A percentile compares a stretch with the other conserved stretches of the same genome.
These are phyloP conservation scores for Azemiops feae DNA, from an alignment of 2,113 vertebrate genomes.

Conservation along the genomic window DNA sequence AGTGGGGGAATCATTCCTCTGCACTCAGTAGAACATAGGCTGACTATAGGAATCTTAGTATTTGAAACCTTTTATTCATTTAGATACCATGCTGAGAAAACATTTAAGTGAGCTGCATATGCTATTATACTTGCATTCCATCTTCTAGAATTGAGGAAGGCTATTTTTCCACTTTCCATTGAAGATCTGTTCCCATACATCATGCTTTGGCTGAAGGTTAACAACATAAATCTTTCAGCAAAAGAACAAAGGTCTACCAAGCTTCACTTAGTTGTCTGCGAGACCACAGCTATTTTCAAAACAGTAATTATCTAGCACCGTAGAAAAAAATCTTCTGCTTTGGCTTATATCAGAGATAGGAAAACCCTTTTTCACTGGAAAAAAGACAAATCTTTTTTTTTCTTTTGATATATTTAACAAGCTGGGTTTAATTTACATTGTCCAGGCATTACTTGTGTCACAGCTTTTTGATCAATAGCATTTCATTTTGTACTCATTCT, in stretches of 20 bases:
- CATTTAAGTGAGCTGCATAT: constrained; percentile 34
- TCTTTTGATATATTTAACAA: background rate
- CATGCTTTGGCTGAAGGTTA: constrained; percentile 55
- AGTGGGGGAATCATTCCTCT: constrained; percentile 31
- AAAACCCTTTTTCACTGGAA: constrained; percentile 14
- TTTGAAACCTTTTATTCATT: constrained; percentile 52
- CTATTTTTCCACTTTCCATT: constrained; percentile 18
- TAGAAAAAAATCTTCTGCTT: constrained; percentile 37
- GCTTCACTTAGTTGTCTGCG: constrained; percentile 41
- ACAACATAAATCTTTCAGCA: constrained; percentile 60
- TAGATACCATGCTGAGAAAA: constrained; percentile 36
- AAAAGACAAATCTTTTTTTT: background rate
- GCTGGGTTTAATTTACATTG: background rate
- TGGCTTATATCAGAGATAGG: constrained; percentile 8
- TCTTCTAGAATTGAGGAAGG: constrained; percentile 41
- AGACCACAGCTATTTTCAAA: constrained; percentile 54
- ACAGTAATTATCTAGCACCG: constrained; percentile 50
- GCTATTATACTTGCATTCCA: constrained; percentile 49
- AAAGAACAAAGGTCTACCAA: constrained; percentile 55
- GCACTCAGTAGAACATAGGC: constrained; percentile 22
- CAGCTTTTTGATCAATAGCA: background rate
- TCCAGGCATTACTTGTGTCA: background rate
- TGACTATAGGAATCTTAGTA: constrained; percentile 32
- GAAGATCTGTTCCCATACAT: constrained; percentile 44
- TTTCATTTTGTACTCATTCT: constrained; percentile 24